Percentiles rank a stretch among this genome's conserved stretches.
phyloP scores from a whole-genome alignment of 1,140 invertebrate species.

The Aphelinus certus region DNA sequence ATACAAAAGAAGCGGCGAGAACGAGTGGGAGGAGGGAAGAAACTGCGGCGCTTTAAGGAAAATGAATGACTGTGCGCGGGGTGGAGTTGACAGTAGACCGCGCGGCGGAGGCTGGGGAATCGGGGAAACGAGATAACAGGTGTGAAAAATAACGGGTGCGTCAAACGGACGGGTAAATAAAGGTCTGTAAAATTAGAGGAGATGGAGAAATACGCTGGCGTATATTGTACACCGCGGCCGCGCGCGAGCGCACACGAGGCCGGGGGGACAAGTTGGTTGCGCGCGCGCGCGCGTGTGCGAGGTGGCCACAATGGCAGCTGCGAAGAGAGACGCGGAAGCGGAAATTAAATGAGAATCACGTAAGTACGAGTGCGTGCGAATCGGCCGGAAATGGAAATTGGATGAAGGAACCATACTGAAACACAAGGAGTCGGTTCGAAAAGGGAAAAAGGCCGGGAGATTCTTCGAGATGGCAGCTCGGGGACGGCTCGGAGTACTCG shows the following conservation, averaged over 20 bases:
- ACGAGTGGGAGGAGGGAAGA: background rate
- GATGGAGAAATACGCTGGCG: background rate
- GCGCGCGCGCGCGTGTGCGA: background rate
- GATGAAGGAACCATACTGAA: background rate
- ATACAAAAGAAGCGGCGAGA: too few species aligned
- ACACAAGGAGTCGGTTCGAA: too few species aligned
- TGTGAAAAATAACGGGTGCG: conserved; percentile 18
- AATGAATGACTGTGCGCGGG: conserved; percentile 16
- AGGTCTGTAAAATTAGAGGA: conserved; percentile 1
- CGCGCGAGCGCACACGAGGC: too few species aligned
- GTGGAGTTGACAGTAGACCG: conserved; percentile 8
- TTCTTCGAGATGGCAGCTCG: background rate
- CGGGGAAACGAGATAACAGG: conserved; percentile 7
- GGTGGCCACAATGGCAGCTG: background rate
- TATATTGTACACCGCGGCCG: too few species aligned
- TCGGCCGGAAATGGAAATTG: conserved; percentile 51
- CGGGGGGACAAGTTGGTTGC: too few species aligned
- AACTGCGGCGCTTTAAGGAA: conserved; percentile 19
- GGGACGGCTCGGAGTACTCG: background rate
- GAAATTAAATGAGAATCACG: conserved; percentile 52
- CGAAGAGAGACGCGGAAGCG: conserved; percentile 40
- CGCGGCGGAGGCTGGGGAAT: background rate
- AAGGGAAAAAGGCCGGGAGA: background rate
- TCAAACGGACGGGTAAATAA: conserved; percentile 9
- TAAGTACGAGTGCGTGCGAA: conserved; percentile 38